Evolutionary conservation across 1,140 invertebrate genomes (phyloP).

Genomic region (Penaeus chinensis): DNA sequence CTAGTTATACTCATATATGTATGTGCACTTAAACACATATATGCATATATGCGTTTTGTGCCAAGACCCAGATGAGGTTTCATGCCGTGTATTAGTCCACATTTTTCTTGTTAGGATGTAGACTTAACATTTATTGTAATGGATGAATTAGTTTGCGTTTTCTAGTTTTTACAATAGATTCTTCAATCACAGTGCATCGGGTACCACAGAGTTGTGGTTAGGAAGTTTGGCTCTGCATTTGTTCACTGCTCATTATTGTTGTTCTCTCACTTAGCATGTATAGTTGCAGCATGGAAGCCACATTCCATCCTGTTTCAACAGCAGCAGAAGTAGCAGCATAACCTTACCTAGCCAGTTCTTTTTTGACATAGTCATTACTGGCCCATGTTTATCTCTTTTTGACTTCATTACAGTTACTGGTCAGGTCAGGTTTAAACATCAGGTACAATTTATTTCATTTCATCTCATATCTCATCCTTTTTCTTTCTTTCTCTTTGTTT

Average conservation of each 20-base stretch:
- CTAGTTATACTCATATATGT: too few relatives aligned
- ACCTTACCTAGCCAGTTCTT: conserved; percentile 41
- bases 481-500: conserved; percentile 23
- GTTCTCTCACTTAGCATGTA: conserved; percentile 26
- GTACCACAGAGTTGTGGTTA: conserved; percentile 18
- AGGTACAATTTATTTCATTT: conserved; percentile 51
- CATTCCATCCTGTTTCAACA: conserved; percentile 46
- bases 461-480: conserved; percentile 35
- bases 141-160: too few relatives aligned
- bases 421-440: conserved; percentile 56
- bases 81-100: too few relatives aligned
- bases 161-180: too few relatives aligned
- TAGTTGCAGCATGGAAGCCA: conserved; percentile 35
- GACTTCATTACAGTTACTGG: conserved; percentile 59
- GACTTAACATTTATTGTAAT: too few relatives aligned
- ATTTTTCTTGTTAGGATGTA: too few relatives aligned
- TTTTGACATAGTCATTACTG: conserved; percentile 3
- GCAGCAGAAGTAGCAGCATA: conserved; percentile 35
- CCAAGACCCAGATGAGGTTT: too few relatives aligned
- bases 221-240: conserved; percentile 19
- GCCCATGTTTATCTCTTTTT: conserved; percentile 31
- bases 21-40: too few relatives aligned
- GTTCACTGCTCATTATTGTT: conserved; percentile 20
- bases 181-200: too few relatives aligned
- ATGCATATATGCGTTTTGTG: too few relatives aligned